Conservation (phyloP, 2,113 vertebrate genomes). For the Chunga burmeisteri region DNA sequence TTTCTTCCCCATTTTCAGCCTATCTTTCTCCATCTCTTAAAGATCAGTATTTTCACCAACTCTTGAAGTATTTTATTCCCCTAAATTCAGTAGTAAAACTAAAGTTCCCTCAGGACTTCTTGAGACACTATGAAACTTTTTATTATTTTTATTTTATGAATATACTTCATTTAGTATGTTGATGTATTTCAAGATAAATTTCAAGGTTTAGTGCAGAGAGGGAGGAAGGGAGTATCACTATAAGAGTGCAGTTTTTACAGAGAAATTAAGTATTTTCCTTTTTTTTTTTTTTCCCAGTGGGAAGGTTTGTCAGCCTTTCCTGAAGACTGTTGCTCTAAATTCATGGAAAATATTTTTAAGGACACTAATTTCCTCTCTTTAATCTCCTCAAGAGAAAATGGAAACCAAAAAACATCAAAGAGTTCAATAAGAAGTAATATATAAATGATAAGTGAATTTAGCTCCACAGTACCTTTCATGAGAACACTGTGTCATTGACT, state of each 20-base stretch:
- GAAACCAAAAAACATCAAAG: neutral
- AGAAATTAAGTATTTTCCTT: neutral
- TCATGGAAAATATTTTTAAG: neutral
- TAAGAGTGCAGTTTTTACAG: neutral
- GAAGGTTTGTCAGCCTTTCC: neutral
- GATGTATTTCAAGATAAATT: neutral
- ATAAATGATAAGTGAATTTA: neutral
- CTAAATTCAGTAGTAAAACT: neutral
- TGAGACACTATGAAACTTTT: neutral
- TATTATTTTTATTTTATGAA: neutral
- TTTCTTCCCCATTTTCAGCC: neutral
- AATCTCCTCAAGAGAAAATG: neutral
- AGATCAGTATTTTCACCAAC: neutral
- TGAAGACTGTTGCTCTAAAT: neutral
- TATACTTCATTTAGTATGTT: neutral
- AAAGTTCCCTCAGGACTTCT: neutral
- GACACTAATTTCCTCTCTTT: neutral
- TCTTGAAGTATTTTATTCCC: neutral
- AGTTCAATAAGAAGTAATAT: neutral
- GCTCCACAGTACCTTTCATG: neutral
- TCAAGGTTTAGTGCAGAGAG: neutral
- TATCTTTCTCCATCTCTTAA: neutral
- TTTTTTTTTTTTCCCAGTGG: neutral
- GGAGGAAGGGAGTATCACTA: neutral
- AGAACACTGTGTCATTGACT: neutral